Evolutionary conservation across 2,888 invertebrate genomes (phyloP), one percentile per base, ranked within the genome.

Genomic region (Pachymerium ferrugineum): DNA sequence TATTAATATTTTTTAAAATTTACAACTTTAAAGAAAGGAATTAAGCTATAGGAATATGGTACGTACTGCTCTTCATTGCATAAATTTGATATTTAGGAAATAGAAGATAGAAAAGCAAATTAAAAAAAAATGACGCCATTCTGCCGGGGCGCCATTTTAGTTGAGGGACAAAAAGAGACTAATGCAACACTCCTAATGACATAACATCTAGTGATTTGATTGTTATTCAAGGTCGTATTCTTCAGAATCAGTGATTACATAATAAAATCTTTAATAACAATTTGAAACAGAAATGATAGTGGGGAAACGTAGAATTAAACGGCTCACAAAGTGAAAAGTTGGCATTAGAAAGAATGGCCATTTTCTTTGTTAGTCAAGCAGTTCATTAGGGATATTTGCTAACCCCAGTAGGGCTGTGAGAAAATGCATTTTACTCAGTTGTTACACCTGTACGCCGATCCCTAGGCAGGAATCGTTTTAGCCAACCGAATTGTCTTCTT

Each of bases 401-500:
- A 62, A 25, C 62, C 47, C 62, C 62, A 62, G 25, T 62, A 12
- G 62, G 28, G 62, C 28, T 62, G 62, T 62, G 62, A 62, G 62
- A 62, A 62, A 62, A 62, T 25, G 62, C 62, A 62, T 62, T 62
- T 62, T 62, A 25, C 62, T 22, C 62, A 62, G 62, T 62, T 62
- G 62, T 25, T 62, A 62, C 62, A 62, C 62, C 62, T 62, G 62
- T 25, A 8, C 28, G 62, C 25, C 12, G 62, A 62, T 28, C 62
- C 62, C 62, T 62, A 28, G 62, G 62, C 62, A 62, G 62, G n/a
- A 62, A 62, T 62, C 62, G 62, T 62, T 62, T 62, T 62, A 62
- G 62, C 62, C 62, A 62, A 62, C 62, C 62, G n/a, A 62, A 62
- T 62, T 62, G 25, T 62, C 62, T 62, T 62, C 62, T 62, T 62